A percentile compares a stretch with the other conserved stretches of the same genome.
These are phyloP conservation scores for Sebastolobus alascanus DNA, from an alignment of 2,797 vertebrate species.

Conservation along the genomic window DNA sequence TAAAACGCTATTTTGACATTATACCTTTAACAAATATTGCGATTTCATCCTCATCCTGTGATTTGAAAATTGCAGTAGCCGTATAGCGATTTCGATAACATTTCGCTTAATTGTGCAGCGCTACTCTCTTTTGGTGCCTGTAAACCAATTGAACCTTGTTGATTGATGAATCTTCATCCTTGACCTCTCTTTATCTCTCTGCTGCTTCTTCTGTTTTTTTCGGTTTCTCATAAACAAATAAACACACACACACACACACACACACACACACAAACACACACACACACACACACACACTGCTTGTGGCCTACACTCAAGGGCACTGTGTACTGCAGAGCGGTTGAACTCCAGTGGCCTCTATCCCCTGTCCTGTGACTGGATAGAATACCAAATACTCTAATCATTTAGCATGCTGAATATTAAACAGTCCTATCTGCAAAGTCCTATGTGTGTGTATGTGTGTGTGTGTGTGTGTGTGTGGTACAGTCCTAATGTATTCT, in stretches of 20 bases:
- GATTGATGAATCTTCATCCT: conserved; percentile 49
- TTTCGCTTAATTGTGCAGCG: too few relatives aligned
- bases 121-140: background rate
- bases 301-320: conserved; percentile 69
- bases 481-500: conserved; percentile 65
- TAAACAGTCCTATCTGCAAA: conserved; percentile 69
- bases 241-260: conserved; percentile 12
- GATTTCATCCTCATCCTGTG: too few relatives aligned
- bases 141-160: conserved; percentile 35
- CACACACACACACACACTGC: conserved; percentile 10
- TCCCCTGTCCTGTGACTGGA: conserved; percentile 56
- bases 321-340: conserved; percentile 53
- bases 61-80: too few relatives aligned
- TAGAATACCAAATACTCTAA: conserved; percentile 76
- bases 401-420: conserved; percentile 74
- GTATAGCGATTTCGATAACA: too few relatives aligned
- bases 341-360: conserved; percentile 71
- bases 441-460: conserved; percentile 25
- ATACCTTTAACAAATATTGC: too few relatives aligned
- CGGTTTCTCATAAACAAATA: conserved; percentile 26
- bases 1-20: too few relatives aligned
- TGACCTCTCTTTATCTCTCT: conserved; percentile 34
- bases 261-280: conserved; percentile 14
- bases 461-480: conserved; percentile 16
- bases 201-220: conserved; percentile 10